A percentile compares a stretch with the other conserved stretches of the same genome.
Evolutionary conservation across 2,113 vertebrate genomes (phyloP).

Genomic region (Planiliza haematocheilus): DNA sequence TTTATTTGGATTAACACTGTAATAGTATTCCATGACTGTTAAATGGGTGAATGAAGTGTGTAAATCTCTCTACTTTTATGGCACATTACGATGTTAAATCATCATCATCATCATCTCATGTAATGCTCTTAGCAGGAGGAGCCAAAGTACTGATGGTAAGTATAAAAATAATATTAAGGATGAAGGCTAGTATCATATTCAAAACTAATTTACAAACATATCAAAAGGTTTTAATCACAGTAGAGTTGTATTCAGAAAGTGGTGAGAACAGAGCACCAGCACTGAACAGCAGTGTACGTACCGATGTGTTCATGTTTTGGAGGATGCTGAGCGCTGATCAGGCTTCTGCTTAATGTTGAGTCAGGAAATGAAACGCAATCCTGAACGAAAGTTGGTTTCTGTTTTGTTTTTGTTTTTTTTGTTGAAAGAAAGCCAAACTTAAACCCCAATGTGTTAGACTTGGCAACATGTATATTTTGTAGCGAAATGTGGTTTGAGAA

Average conservation of each 20-base stretch:
- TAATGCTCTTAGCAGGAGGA: slow-evolving; percentile 32
- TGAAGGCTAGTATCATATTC: slow-evolving; percentile 28
- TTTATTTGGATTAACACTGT: slow-evolving; percentile 29
- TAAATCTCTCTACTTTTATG: slow-evolving; percentile 60
- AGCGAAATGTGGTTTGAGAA: too few relatives aligned
- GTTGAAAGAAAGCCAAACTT: background rate
- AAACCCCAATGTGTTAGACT: too few relatives aligned
- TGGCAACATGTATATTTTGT: too few relatives aligned
- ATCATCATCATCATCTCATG: background rate
- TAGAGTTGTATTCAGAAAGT: slow-evolving; percentile 53
- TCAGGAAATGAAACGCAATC: background rate
- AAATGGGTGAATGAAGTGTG: slow-evolving; percentile 23
- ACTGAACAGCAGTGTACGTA: slow-evolving; percentile 47
- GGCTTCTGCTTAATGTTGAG: background rate
- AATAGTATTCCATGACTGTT: background rate
- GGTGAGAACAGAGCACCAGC: slow-evolving; percentile 64
- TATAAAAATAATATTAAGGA: slow-evolving; percentile 47
- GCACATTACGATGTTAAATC: slow-evolving; percentile 61
- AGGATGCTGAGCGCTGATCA: background rate
- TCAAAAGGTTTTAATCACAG: slow-evolving; percentile 65
- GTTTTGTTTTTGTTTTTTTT: background rate
- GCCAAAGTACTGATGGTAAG: slow-evolving; percentile 25
- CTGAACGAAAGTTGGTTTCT: background rate
- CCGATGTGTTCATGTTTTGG: slow-evolving; percentile 2
- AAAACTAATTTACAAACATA: slow-evolving; percentile 52